These are phyloP conservation scores for Anarhynchus alexandrinus DNA, from an alignment of 2,113 vertebrate species.

Conservation along the genomic window DNA sequence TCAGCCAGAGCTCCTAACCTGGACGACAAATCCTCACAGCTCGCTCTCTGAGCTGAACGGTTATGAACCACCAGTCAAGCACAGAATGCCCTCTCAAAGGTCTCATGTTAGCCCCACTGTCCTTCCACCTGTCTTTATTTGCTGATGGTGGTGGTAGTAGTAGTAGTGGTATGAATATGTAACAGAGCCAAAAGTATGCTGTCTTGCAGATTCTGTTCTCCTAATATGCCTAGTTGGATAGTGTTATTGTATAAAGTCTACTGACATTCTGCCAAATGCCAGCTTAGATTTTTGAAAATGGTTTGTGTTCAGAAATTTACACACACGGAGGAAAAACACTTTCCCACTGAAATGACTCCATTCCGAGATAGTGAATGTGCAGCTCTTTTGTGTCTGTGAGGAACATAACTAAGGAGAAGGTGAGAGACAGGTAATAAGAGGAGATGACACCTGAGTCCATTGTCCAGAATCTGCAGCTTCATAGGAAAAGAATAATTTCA, in stretches of 20 bases:
- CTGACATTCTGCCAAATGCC: conserved; percentile 44
- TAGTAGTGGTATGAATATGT: neutral
- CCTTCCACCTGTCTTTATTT: conserved; percentile 46
- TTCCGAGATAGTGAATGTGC: neutral
- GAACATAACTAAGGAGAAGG: neutral
- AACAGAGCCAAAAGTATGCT: conserved; percentile 35
- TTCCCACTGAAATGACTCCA: neutral
- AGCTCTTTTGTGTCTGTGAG: neutral
- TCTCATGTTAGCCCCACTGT: neutral
- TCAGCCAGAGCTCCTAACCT: neutral
- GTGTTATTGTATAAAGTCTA: conserved; percentile 38
- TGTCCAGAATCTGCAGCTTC: neutral
- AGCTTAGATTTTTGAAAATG: neutral
- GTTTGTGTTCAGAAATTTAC: neutral
- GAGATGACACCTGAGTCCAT: accelerated
- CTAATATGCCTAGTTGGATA: conserved; percentile 45
- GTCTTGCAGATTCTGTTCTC: conserved; percentile 41
- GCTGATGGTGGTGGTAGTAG: neutral
- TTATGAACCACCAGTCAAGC: conserved; percentile 1
- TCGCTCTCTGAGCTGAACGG: neutral
- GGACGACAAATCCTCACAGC: neutral
- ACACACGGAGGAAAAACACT: neutral
- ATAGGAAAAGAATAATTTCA: neutral
- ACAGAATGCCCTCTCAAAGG: neutral
- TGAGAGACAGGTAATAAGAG: neutral